Evolutionary conservation across 2,888 invertebrate genomes (phyloP).

Genomic region (Lydus trimaculatus): DNA sequence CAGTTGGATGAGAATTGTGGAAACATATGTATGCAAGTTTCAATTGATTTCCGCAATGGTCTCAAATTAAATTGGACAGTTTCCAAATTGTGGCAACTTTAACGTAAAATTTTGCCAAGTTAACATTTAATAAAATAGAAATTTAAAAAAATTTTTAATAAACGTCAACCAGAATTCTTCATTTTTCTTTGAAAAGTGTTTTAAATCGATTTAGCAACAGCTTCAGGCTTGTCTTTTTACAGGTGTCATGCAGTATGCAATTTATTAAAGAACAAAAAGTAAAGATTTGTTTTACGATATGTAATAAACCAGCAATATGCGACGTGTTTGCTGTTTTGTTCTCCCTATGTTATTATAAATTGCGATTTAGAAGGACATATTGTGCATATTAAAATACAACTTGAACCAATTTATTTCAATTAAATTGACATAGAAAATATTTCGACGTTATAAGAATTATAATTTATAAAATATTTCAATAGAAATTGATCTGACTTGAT

Average conservation of each 20-base stretch:
- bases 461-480: neutral
- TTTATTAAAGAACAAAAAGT: constrained; percentile 1
- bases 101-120: neutral
- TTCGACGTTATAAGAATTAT: neutral
- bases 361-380: constrained; percentile 1
- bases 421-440: neutral
- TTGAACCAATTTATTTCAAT: neutral
- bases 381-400: constrained; percentile 1
- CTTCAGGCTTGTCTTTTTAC: neutral
- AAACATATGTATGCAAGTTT: neutral
- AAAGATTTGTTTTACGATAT: constrained; percentile 4
- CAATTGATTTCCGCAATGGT: neutral
- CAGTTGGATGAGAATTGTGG: neutral
- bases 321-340: neutral
- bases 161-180: too few species aligned
- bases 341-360: neutral
- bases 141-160: neutral
- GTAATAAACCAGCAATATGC: neutral
- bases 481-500: neutral
- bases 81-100: neutral
- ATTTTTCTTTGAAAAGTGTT: neutral
- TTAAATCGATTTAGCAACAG: neutral
- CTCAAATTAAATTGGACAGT: neutral
- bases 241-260: neutral
- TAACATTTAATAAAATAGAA: too few species aligned